A percentile compares a stretch with the other conserved stretches of the same genome.
Conservation (phyloP, 2,113 vertebrate species). For the Poeciliopsis retropinna region DNA sequence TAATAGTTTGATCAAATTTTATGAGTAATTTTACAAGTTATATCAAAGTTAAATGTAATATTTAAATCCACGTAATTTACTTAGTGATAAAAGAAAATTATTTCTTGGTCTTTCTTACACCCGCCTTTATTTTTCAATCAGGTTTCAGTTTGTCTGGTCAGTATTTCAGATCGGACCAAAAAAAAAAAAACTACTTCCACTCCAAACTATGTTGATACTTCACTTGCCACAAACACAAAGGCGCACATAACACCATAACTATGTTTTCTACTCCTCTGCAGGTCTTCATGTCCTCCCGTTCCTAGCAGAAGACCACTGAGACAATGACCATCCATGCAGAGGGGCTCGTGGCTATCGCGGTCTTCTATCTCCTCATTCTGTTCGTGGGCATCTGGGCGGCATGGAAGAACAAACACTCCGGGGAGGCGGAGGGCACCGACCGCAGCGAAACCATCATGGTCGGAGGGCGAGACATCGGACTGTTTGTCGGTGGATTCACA, state of each 20-base stretch:
- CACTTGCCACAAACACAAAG: not conserved
- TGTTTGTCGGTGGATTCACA: constrained; percentile 96
- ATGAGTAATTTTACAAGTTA: too few species aligned
- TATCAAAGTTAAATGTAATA: too few species aligned
- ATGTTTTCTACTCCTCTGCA: constrained; percentile 29
- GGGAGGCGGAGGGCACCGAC: constrained; percentile 83
- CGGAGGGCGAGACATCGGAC: constrained; percentile 94
- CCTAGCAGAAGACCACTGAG: constrained; percentile 66
- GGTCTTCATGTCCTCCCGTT: constrained; percentile 83
- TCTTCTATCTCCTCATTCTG: constrained; percentile 95
- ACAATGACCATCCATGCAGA: constrained; percentile 92
- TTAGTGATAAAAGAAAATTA: too few species aligned
- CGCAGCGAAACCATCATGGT: constrained; percentile 97
- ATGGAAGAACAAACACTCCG: constrained; percentile 96
- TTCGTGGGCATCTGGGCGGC: constrained; percentile 98
- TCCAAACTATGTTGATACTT: not conserved
- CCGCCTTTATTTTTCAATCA: not conserved
- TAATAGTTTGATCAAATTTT: too few species aligned
- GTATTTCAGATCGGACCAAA: not conserved
- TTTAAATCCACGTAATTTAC: too few species aligned
- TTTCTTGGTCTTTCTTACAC: not conserved
- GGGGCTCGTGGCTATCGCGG: constrained; percentile 92
- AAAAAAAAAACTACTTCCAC: not conserved
- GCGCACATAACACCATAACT: not conserved
- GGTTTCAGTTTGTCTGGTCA: not conserved